These are phyloP conservation scores for Leucopsar rothschildi DNA, from an alignment of 2,113 vertebrate genomes.

Conservation along the genomic window DNA sequence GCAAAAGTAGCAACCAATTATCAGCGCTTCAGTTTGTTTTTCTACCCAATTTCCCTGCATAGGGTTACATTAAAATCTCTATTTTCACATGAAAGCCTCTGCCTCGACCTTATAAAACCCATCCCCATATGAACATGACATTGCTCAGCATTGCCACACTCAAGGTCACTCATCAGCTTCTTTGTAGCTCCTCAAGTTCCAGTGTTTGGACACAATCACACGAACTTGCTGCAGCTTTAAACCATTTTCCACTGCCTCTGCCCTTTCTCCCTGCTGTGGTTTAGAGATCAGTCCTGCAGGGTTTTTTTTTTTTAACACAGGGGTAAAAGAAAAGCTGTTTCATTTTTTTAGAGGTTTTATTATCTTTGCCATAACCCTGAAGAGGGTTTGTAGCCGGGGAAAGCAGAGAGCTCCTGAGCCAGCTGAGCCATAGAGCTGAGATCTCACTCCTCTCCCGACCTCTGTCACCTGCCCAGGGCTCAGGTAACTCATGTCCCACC, in stretches of 20 bases:
- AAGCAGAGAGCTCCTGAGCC: not conserved
- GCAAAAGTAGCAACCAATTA: not conserved
- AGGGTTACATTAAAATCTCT: not conserved
- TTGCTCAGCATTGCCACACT: not conserved
- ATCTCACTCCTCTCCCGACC: not conserved
- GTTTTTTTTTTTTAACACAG: not conserved
- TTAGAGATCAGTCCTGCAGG: not conserved
- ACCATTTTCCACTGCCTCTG: not conserved
- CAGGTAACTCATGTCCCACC: not conserved
- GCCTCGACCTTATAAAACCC: not conserved
- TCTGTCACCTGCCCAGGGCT: not conserved
- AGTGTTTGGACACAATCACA: not conserved
- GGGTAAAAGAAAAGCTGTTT: not conserved
- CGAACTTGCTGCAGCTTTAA: not conserved
- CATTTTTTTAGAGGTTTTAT: not conserved
- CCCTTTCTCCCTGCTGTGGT: not conserved
- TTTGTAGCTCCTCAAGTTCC: not conserved
- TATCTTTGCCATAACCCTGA: not conserved
- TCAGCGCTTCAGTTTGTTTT: not conserved
- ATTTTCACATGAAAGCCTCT: not conserved
- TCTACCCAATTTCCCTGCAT: not conserved
- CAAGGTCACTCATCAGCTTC: not conserved
- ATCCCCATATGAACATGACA: not conserved
- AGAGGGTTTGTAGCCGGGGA: not conserved
- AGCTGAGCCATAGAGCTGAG: not conserved